phyloP scores from a whole-genome alignment of 2,797 vertebrate genomes.

The Pampus argenteus region DNA sequence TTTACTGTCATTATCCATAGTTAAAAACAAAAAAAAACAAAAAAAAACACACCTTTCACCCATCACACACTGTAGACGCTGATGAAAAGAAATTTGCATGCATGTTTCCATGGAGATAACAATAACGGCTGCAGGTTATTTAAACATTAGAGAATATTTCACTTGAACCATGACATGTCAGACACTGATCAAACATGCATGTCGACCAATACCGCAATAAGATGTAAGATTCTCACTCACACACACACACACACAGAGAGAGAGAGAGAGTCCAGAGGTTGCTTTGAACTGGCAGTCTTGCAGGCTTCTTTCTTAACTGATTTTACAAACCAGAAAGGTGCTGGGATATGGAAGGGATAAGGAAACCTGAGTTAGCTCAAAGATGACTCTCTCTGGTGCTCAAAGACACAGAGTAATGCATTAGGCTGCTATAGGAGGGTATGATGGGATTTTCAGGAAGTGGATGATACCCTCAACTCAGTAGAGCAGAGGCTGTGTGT shows the following conservation, averaged over 20 bases:
- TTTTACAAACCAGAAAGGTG: conserved; percentile 38
- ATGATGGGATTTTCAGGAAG: conserved; percentile 56
- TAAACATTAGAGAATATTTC: not conserved
- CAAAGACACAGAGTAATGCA: conserved; percentile 29
- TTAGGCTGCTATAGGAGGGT: conserved; percentile 10
- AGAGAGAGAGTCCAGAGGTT: conserved; percentile 39
- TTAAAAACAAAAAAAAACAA: too few species aligned
- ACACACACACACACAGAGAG: conserved; percentile 15
- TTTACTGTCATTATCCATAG: not conserved
- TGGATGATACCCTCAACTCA: conserved; percentile 32
- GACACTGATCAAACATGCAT: conserved; percentile 13
- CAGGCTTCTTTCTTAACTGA: conserved; percentile 34
- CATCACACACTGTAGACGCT: not conserved
- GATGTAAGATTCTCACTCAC: too few species aligned
- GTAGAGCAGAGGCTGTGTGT: conserved; percentile 41
- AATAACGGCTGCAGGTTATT: not conserved
- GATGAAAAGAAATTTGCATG: too few species aligned
- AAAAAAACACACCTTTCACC: not conserved
- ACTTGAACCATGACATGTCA: not conserved
- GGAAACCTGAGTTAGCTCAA: conserved; percentile 37
- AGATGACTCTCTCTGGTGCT: conserved; percentile 39
- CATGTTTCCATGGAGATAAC: not conserved
- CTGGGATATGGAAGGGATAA: conserved; percentile 15
- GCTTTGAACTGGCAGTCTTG: conserved; percentile 53
- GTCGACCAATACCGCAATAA: too few species aligned